These are phyloP conservation scores for Bombus difficillimus DNA, from an alignment of 1,140 invertebrate genomes.

Conservation along the genomic window DNA sequence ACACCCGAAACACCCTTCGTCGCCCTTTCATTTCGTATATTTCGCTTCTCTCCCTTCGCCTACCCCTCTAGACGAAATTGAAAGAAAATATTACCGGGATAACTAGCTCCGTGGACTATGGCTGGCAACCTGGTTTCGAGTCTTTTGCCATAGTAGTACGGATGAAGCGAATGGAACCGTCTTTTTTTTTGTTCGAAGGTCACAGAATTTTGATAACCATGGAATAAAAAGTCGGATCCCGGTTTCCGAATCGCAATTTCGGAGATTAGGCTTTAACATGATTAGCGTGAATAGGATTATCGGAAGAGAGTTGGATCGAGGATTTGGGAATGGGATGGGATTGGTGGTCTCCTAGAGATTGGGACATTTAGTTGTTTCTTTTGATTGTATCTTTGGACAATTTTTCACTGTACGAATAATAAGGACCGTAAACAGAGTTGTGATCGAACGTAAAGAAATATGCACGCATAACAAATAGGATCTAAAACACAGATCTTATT, in stretches of 20 bases:
- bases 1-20: not conserved
- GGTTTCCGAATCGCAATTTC: constrained; percentile 13
- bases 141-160: not conserved
- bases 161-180: constrained; percentile 3
- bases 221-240: not conserved
- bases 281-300: not conserved
- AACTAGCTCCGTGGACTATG: constrained; percentile 50
- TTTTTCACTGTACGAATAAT: no score
- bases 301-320: no score
- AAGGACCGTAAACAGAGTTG: no score
- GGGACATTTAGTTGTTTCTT: not conserved
- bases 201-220: constrained; percentile 34
- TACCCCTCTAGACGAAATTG: constrained; percentile 65
- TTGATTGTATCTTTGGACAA: not conserved
- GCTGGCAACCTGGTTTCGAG: not conserved
- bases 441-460: no score
- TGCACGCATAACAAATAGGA: no score
- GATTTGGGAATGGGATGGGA: not conserved
- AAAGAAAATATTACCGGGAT: constrained; percentile 76
- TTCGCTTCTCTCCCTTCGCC: not conserved
- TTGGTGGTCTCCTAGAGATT: not conserved
- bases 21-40: constrained; percentile 36
- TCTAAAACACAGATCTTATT: no score
- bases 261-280: not conserved
- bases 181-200: constrained; percentile 16